Conservation (phyloP, 2,113 vertebrate genomes). For the Limanda limanda region DNA sequence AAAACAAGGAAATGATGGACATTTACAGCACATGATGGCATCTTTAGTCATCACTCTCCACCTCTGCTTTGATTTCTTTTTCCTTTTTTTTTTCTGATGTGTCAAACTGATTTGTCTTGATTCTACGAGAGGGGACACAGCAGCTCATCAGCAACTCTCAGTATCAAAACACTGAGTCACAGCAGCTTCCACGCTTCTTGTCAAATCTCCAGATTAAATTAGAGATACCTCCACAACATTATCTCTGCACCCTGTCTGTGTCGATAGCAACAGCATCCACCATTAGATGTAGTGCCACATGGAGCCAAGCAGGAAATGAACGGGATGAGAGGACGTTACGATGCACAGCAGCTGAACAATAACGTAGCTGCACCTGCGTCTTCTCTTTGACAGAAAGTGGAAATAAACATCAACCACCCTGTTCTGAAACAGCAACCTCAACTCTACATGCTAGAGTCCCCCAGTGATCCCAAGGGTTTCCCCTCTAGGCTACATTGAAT, state of each 20-base stretch:
- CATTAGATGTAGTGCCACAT: constrained; percentile 67
- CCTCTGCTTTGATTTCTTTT: constrained; percentile 37
- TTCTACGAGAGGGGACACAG: constrained; percentile 10
- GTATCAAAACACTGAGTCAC: constrained; percentile 23
- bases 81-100: constrained; percentile 43
- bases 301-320: constrained; percentile 42
- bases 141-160: constrained; percentile 21
- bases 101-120: constrained; percentile 66
- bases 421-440: background rate
- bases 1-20: constrained; percentile 73
- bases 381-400: constrained; percentile 10
- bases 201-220: constrained; percentile 25
- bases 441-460: constrained; percentile 25
- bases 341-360: constrained; percentile 44
- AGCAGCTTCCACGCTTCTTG: constrained; percentile 9
- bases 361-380: constrained; percentile 36
- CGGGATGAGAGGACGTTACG: constrained; percentile 22
- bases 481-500: constrained; percentile 32
- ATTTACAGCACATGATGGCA: constrained; percentile 77
- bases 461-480: constrained; percentile 19
- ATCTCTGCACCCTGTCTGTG: constrained; percentile 61
- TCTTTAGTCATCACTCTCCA: constrained; percentile 71
- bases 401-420: constrained; percentile 38
- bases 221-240: constrained; percentile 23
- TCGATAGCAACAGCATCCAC: constrained; percentile 28